phyloP scores from a whole-genome alignment of 2,888 invertebrate species.

The Sinhomidia bicolor region DNA sequence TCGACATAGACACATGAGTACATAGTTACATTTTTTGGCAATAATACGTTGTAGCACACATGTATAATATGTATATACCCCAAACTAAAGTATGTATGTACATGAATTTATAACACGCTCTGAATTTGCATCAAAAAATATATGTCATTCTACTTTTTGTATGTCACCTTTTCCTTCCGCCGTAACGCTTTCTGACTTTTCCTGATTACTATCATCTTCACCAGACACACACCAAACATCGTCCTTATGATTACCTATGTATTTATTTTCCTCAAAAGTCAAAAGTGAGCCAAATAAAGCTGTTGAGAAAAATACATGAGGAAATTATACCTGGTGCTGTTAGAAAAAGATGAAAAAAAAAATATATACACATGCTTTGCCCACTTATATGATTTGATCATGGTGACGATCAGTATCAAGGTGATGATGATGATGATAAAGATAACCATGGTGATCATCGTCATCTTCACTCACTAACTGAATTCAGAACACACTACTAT shows the following conservation, averaged over 20 bases:
- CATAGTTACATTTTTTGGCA: neutral
- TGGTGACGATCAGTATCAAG: neutral
- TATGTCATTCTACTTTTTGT: conserved; percentile 50
- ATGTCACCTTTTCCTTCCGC: conserved; percentile 56
- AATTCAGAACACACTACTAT: neutral
- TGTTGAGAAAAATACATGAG: neutral
- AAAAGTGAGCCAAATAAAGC: neutral
- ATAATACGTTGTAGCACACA: neutral
- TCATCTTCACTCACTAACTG: neutral
- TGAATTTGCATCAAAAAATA: conserved; percentile 33
- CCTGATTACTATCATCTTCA: conserved; percentile 25
- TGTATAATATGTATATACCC: neutral
- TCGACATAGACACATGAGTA: neutral
- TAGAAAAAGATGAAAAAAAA: neutral
- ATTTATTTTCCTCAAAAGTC: conserved; percentile 1
- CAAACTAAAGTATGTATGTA: too few species aligned
- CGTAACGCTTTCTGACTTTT: conserved; percentile 66
- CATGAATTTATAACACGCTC: too few species aligned
- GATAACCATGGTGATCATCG: neutral
- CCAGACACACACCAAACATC: neutral
- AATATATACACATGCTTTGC: neutral
- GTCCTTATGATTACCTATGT: conserved; percentile 1
- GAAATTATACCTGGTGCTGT: neutral
- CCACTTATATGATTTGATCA: neutral
- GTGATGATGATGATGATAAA: neutral